A percentile compares a stretch with the other conserved stretches of the same genome.
phyloP scores from a whole-genome alignment of 2,113 vertebrate genomes.

The Eonycteris spelaea region DNA sequence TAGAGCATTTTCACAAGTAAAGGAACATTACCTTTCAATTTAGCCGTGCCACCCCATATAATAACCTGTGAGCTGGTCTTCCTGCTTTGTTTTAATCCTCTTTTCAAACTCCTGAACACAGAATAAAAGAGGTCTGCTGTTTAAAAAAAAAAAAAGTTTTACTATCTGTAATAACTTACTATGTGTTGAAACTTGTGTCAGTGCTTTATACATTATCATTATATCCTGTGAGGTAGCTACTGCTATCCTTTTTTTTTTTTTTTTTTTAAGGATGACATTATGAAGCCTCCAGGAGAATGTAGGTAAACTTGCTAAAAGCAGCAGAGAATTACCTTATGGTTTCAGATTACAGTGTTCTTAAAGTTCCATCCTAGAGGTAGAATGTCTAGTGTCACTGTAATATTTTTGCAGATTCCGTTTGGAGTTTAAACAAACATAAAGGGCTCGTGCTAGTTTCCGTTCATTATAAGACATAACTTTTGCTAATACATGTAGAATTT shows the following conservation, averaged over 20 bases:
- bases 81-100: neutral
- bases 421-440: neutral
- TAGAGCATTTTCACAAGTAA: neutral
- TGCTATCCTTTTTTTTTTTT: neutral
- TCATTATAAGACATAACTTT: neutral
- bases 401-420: neutral
- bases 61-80: neutral
- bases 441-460: neutral
- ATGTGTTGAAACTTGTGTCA: neutral
- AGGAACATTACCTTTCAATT: neutral
- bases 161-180: neutral
- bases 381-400: neutral
- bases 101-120: neutral
- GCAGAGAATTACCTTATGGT: neutral
- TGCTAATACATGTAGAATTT: neutral
- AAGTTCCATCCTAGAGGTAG: neutral
- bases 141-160: neutral
- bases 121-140: neutral
- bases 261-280: neutral
- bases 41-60: neutral
- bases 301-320: conserved; percentile 1
- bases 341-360: neutral
- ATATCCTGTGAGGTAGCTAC: neutral
- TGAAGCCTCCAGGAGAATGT: neutral
- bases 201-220: neutral